Evolutionary conservation across 2,113 vertebrate genomes (phyloP).

Genomic region (Prietella phreatophila): DNA sequence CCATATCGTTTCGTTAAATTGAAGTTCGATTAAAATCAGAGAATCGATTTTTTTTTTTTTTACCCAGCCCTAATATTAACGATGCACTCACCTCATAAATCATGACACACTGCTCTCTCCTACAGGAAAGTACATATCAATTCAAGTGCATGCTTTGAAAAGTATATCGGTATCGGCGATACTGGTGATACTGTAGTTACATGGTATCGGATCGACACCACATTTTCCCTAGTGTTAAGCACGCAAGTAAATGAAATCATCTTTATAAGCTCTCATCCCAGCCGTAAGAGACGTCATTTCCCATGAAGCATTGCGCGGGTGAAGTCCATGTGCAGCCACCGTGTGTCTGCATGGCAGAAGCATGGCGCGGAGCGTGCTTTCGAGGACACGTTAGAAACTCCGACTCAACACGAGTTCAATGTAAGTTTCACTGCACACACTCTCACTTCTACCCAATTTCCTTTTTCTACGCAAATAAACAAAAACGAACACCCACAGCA

Average conservation of each 20-base stretch:
- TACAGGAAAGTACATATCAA: too few species aligned
- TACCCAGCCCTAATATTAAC: too few species aligned
- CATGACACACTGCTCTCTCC: too few species aligned
- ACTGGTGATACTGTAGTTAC: too few species aligned
- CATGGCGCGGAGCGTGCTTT: constrained; percentile 18
- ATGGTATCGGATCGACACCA: too few species aligned
- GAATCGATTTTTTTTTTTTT: too few species aligned
- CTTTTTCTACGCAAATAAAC: neutral
- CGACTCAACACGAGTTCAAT: constrained; percentile 26
- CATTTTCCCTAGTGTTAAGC: neutral
- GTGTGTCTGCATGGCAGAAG: constrained; percentile 19
- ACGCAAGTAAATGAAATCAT: neutral
- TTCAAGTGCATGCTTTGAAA: too few species aligned
- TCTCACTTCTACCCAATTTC: neutral
- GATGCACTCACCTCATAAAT: too few species aligned
- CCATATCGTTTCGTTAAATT: too few species aligned
- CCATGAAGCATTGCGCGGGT: constrained; percentile 42
- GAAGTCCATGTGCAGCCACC: constrained; percentile 45
- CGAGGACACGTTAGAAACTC: neutral
- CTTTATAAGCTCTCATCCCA: neutral
- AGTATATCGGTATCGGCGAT: too few species aligned
- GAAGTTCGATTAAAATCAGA: too few species aligned
- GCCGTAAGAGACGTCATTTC: constrained; percentile 21
- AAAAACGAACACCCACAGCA: too few species aligned
- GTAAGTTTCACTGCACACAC: constrained; percentile 11